Evolutionary conservation across 2,113 vertebrate genomes (phyloP).

Genomic region (Hyaena hyaena): DNA sequence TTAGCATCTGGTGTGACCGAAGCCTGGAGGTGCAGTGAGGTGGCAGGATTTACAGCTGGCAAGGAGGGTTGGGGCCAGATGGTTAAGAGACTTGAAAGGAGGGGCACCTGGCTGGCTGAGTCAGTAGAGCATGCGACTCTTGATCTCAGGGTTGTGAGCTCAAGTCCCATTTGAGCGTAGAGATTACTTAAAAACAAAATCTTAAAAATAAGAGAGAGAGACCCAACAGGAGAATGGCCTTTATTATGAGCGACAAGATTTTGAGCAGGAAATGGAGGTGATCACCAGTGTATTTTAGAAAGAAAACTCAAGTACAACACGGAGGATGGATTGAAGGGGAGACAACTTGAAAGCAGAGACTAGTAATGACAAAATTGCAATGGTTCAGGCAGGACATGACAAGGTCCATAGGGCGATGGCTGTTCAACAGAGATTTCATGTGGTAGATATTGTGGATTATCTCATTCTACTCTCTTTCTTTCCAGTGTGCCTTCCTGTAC

Average conservation of each 20-base stretch:
- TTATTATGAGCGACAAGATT: conserved; percentile 5
- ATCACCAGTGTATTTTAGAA: background rate
- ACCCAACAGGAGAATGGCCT: background rate
- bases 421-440: background rate
- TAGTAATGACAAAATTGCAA: background rate
- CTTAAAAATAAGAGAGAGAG: background rate
- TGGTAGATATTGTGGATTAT: background rate
- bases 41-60: background rate
- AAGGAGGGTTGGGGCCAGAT: background rate
- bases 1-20: background rate
- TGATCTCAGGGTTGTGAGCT: too few species aligned
- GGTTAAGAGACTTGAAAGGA: background rate
- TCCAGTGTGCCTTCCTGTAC: background rate
- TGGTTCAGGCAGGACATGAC: background rate
- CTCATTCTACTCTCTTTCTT: background rate
- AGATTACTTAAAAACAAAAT: too few species aligned
- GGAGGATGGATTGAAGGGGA: background rate
- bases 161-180: too few species aligned
- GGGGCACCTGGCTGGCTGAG: too few species aligned
- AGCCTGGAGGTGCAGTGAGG: background rate
- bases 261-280: background rate
- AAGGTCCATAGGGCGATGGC: background rate
- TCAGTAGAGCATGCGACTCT: too few species aligned
- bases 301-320: background rate
- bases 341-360: background rate